Base-by-base conservation (phyloP, 2,113 vertebrate genomes). In the Indicator indicator region DNA sequence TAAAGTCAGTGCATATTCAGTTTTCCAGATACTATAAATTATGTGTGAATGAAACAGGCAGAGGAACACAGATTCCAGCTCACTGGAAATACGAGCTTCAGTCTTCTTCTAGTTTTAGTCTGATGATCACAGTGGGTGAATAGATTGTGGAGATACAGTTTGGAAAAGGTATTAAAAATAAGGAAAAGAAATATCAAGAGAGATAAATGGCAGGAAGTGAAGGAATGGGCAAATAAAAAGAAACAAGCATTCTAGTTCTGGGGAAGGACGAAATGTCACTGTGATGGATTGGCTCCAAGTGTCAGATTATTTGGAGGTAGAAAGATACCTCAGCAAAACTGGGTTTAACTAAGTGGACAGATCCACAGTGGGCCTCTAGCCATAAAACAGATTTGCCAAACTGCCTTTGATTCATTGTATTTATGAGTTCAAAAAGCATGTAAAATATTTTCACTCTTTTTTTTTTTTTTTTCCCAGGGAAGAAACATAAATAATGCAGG, bases 401-500 rank as follows among this genome's bases (percentile, higher is more conserved):
- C 83, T 90, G 94, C 94, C 88, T 96, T 94, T 91, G 84, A 93
- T 91, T 96, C 50, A 9, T 95, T 89, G 40, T 71, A 89, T 93
- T 94, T 96, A 96, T 91, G 93, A 94, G 64, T 94, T 97, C 94
- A 40, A 95, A 98, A 98, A 95, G 90, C 87, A 55, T 46, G 42
- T 60, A 56, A 93, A 94, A 62, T 94, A 90, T 71, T 96, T 89
- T 77, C 48, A 70, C 67, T 17, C 18, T 36, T 44, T 50, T 65
- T 60, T 55, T 59, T 36, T 30, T 20, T 36, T 52, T 65, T 46
- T 56, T 56, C n/a, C 9, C 26, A 24, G 68, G 94, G 75, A 68
- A 75, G 32, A 72, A 33, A 32, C 60, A 78, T 96, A 89, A 97
- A 93, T 97, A 97, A 92, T 20, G 26, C 9, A 30, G 76, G 54